phyloP scores from a whole-genome alignment of 2,888 invertebrate genomes.

The Timema cristinae region DNA sequence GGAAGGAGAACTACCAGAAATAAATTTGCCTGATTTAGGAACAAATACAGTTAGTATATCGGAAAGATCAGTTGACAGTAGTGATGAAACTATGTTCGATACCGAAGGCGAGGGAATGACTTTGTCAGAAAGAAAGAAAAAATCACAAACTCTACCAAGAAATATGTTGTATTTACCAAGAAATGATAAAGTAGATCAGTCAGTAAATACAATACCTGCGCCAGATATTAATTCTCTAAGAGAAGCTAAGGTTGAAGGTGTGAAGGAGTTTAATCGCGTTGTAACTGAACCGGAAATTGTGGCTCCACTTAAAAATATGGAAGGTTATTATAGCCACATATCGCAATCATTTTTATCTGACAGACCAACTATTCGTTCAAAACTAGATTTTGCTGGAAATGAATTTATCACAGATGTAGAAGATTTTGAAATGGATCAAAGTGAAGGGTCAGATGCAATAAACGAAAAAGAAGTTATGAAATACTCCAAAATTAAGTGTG shows the following conservation, averaged over 20 bases:
- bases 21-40: too few species aligned
- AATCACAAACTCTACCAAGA: not conserved
- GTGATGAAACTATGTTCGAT: not conserved
- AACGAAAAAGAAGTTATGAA: too few species aligned
- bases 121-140: slow-evolving; percentile 8
- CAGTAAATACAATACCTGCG: slow-evolving; percentile 32
- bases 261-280: not conserved
- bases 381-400: not conserved
- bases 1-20: too few species aligned
- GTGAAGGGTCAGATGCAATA: not conserved
- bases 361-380: not conserved
- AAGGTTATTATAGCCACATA: slow-evolving; percentile 11
- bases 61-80: too few species aligned
- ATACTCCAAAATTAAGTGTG: too few species aligned
- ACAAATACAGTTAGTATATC: too few species aligned
- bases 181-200: slow-evolving; percentile 31
- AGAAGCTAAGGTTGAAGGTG: slow-evolving; percentile 36
- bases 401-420: slow-evolving; percentile 27
- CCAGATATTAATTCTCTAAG: slow-evolving; percentile 41
- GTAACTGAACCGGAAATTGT: slow-evolving; percentile 7
- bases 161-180: not conserved
- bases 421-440: slow-evolving; percentile 26
- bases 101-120: slow-evolving; percentile 18
- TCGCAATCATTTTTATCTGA: slow-evolving; percentile 3
- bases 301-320: slow-evolving; percentile 16